phyloP scores from a whole-genome alignment of 2,797 vertebrate species.

The Onychomys leucogaster region DNA sequence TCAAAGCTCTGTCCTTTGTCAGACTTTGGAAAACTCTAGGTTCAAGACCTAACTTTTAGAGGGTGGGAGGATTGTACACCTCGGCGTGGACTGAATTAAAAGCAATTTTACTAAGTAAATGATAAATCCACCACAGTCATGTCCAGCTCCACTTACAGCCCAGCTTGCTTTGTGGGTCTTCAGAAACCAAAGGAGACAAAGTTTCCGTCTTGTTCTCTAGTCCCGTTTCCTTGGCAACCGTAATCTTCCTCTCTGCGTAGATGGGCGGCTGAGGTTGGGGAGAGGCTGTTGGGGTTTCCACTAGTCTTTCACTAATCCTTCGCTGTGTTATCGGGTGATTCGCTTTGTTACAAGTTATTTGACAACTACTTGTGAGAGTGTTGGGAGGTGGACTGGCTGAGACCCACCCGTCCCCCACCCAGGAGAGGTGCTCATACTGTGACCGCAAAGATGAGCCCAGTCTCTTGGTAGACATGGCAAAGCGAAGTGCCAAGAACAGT shows the following conservation, averaged over 20 bases:
- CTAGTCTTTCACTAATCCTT: slow-evolving; percentile 83
- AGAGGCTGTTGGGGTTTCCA: slow-evolving; percentile 89
- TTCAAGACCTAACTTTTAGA: slow-evolving; percentile 74
- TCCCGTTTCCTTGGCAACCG: slow-evolving; percentile 93
- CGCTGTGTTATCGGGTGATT: slow-evolving; percentile 76
- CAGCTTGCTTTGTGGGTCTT: slow-evolving; percentile 77
- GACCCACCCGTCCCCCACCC: background rate
- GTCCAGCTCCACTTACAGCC: slow-evolving; percentile 85
- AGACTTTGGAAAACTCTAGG: slow-evolving; percentile 71
- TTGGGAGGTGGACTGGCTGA: slow-evolving; percentile 67
- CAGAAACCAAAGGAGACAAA: slow-evolving; percentile 87
- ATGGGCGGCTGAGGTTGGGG: slow-evolving; percentile 83
- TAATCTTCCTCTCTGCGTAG: slow-evolving; percentile 92
- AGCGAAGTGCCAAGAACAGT: slow-evolving; percentile 8
- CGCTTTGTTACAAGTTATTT: slow-evolving; percentile 81
- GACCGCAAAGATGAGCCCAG: slow-evolving; percentile 67
- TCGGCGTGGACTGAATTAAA: slow-evolving; percentile 80
- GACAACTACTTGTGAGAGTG: slow-evolving; percentile 36
- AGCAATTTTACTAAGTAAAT: slow-evolving; percentile 80
- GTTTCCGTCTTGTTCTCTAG: slow-evolving; percentile 85
- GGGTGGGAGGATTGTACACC: background rate
- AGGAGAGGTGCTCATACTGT: background rate
- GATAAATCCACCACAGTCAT: slow-evolving; percentile 86
- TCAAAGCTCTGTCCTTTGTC: slow-evolving; percentile 78
- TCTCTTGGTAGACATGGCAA: background rate